A percentile compares a stretch with the other conserved stretches of the same genome.
Evolutionary conservation across 64 coral and sea anemone genomes (phyloP).

Genomic region (Acropora yongei): DNA sequence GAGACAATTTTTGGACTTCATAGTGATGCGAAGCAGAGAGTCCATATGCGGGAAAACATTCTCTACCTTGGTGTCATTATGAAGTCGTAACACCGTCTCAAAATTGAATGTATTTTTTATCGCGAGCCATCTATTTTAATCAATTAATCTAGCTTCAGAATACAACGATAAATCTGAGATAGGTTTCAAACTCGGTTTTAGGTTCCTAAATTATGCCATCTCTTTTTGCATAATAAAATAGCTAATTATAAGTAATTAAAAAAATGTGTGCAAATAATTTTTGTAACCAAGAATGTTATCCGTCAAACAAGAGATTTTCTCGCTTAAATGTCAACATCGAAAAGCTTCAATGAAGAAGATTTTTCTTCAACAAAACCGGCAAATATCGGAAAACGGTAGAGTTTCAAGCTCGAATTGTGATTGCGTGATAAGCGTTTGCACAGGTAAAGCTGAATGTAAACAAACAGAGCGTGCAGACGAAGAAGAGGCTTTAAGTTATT

Average conservation of each 20-base stretch:
- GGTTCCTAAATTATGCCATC: slow-evolving; percentile 11
- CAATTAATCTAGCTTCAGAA: slow-evolving; percentile 16
- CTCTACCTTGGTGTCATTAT: slow-evolving; percentile 37
- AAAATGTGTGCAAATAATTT: slow-evolving; percentile 10
- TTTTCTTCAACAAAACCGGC: neutral
- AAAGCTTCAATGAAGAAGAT: slow-evolving; percentile 3
- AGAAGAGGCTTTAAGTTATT: slow-evolving; percentile 12
- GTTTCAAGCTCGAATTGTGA: slow-evolving; percentile 8
- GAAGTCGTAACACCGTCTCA: slow-evolving; percentile 14
- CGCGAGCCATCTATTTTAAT: slow-evolving; percentile 14
- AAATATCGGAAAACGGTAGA: neutral
- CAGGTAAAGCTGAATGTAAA: slow-evolving; percentile 40
- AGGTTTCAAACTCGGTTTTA: slow-evolving; percentile 15
- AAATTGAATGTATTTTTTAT: slow-evolving; percentile 9
- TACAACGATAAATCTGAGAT: slow-evolving; percentile 34
- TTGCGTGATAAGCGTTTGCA: slow-evolving; percentile 23
- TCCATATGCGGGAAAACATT: slow-evolving; percentile 23
- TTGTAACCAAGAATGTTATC: too few species aligned
- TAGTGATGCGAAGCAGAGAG: neutral
- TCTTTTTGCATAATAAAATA: slow-evolving; percentile 33
- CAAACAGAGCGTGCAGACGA: slow-evolving; percentile 32
- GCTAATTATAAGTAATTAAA: slow-evolving; percentile 34
- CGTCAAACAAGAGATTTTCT: slow-evolving; percentile 13
- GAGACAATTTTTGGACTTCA: neutral
- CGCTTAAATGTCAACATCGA: slow-evolving; percentile 15